These are phyloP conservation scores for Drosophila atroscutellata DNA, from an alignment of 2,888 invertebrate species.

Conservation along the genomic window DNA sequence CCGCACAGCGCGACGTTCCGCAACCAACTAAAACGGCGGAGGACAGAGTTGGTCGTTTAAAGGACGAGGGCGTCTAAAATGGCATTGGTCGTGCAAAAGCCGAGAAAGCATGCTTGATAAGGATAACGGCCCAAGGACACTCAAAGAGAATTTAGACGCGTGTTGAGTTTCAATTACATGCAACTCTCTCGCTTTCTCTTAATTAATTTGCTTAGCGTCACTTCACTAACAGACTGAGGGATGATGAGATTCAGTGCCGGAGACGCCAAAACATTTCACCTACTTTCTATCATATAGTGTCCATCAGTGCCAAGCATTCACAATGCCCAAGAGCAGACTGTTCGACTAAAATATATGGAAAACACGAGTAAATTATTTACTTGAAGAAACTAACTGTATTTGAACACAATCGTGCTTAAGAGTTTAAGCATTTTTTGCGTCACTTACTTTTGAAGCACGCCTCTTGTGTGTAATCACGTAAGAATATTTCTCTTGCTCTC, in stretches of 20 bases:
- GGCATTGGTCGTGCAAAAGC: slow-evolving; percentile 49
- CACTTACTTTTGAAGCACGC: slow-evolving; percentile 18
- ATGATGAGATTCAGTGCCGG: slow-evolving; percentile 8
- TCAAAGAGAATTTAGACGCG: slow-evolving; percentile 24
- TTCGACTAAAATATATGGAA: not conserved
- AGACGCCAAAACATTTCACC: slow-evolving; percentile 34
- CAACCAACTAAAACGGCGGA: slow-evolving; percentile 71
- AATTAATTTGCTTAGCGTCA: slow-evolving; percentile 16
- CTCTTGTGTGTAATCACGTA: slow-evolving; percentile 16
- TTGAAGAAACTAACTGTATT: not conserved
- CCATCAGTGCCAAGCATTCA: not conserved
- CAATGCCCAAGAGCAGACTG: not conserved
- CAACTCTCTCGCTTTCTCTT: slow-evolving; percentile 10
- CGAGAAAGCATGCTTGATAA: slow-evolving; percentile 53
- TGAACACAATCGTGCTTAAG: not conserved
- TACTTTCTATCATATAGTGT: not conserved
- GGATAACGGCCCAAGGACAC: slow-evolving; percentile 57
- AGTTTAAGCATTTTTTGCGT: not conserved
- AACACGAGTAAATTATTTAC: not conserved
- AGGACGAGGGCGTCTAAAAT: slow-evolving; percentile 52
- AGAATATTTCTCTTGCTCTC: slow-evolving; percentile 6
- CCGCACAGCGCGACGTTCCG: slow-evolving; percentile 77
- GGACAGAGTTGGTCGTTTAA: slow-evolving; percentile 50
- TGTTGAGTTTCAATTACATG: slow-evolving; percentile 20
- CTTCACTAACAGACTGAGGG: slow-evolving; percentile 1